Evolutionary conservation across 1,140 invertebrate genomes (phyloP).

Genomic region (Rhizoglyphus robini): DNA sequence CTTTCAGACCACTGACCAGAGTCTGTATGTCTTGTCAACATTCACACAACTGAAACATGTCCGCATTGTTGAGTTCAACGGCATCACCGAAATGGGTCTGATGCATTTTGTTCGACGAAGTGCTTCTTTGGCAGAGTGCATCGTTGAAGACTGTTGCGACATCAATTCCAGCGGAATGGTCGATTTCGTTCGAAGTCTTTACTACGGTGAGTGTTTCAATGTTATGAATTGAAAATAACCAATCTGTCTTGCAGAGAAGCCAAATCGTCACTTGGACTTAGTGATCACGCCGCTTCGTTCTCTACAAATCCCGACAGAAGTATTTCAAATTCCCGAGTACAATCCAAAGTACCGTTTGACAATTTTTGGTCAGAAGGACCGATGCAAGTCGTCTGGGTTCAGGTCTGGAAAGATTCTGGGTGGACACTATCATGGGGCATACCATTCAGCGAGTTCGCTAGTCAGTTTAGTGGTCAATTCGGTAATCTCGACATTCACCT

Average conservation of each 20-base stretch:
- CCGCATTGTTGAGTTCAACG: background rate
- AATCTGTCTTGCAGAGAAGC: background rate
- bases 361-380: background rate
- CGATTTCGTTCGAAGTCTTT: background rate
- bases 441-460: background rate
- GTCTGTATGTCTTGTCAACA: background rate
- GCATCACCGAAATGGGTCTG: background rate
- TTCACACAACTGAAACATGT: background rate
- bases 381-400: background rate
- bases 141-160: constrained; percentile 9
- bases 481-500: background rate
- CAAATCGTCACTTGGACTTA: background rate
- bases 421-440: background rate
- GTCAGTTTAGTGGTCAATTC: background rate
- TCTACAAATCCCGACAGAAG: background rate
- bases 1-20: background rate
- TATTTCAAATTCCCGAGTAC: background rate
- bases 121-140: background rate
- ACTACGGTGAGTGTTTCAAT: background rate
- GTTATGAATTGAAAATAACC: background rate
- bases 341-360: background rate
- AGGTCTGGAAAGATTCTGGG: background rate
- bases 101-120: background rate
- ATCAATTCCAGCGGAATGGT: background rate
- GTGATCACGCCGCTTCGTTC: background rate